Evolutionary conservation across 2,888 invertebrate genomes (phyloP), one percentile per base, ranked within the genome.

Genomic region (Bhutanitis thaidina): DNA sequence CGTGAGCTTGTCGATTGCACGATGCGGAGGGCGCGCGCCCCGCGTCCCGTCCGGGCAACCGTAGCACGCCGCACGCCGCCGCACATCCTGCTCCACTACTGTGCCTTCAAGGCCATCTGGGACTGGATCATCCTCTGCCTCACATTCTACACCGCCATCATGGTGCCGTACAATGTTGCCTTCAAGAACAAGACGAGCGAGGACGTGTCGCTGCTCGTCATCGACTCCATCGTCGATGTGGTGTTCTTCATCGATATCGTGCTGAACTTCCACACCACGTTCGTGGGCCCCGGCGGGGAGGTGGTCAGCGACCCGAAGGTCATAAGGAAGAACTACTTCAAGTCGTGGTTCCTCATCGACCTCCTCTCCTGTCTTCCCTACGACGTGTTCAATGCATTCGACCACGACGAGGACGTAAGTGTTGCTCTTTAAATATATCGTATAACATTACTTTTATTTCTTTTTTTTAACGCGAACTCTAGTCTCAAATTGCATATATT

Each of bases 161-260:
- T 94, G 97, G 98, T 99, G 77, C 99, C 99, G 65, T 99, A 98
- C 92, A 99, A 99, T 91, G 98, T 99, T 77, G 98, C 99, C 82
- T 99, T 99, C 93, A 98, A 98, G 92, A 98, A 98, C 92, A 99
- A 99, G 91, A 98, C 98, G 65, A 96, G 97, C 83, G 97, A 97
- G 90, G 97, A 97, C 89, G 97, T 97, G 63, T 97, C 96, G 69
- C 92, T 97, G 70, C 93, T 98, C 71, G 97, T 97, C 77, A 96
- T 97, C 85, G 96, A 98, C 91, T 98, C 98, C 64, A 98, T 99
- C 77, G 99, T 99, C 74, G 99, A 99, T 90, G 99, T 99, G 70
- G 98, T 99, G 78, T 99, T 99, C 92, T 99, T 99, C 92, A 98
- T 99, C 89, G 99, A 99, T 92, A 99, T 99, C 88, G 97, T 99